phyloP scores from a whole-genome alignment of 2,888 invertebrate species.

The Hemithea aestivaria region DNA sequence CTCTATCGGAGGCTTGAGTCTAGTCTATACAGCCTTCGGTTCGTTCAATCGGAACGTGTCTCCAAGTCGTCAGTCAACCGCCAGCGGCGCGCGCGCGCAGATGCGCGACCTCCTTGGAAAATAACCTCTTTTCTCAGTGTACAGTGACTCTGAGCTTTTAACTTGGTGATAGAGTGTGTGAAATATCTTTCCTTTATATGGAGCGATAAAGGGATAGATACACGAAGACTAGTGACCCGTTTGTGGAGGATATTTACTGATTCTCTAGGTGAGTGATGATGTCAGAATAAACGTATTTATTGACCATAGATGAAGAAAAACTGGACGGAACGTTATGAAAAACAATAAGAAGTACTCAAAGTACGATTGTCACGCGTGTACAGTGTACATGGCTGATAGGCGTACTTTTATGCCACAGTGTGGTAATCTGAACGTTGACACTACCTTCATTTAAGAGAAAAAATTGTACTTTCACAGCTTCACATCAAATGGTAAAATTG shows the following conservation, averaged over 20 bases:
- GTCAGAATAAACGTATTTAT: constrained; percentile 15
- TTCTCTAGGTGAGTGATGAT: constrained; percentile 37
- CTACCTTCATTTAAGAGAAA: too few relatives aligned
- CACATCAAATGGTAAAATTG: too few relatives aligned
- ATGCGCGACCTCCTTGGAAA: constrained; percentile 41
- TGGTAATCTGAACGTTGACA: too few relatives aligned
- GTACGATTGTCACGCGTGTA: too few relatives aligned
- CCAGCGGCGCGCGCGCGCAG: constrained; percentile 60
- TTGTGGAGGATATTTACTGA: constrained; percentile 39
- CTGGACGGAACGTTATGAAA: too few relatives aligned
- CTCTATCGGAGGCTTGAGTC: constrained; percentile 31
- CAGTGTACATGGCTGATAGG: too few relatives aligned
- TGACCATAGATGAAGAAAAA: too few relatives aligned
- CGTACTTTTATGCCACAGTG: too few relatives aligned
- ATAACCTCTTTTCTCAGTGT: constrained; percentile 21
- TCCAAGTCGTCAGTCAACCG: constrained; percentile 48
- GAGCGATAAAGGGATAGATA: constrained; percentile 61
- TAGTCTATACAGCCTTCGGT: constrained; percentile 52
- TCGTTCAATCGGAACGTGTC: constrained; percentile 32
- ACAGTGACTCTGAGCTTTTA: constrained; percentile 33
- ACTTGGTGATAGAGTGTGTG: constrained; percentile 29
- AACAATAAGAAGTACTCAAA: too few relatives aligned
- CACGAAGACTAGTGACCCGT: constrained; percentile 42
- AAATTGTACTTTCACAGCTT: too few relatives aligned
- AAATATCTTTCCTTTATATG: constrained; percentile 66